These are phyloP conservation scores for Pseudocheirus occidentalis DNA, from an alignment of 2,797 vertebrate genomes.

Conservation along the genomic window DNA sequence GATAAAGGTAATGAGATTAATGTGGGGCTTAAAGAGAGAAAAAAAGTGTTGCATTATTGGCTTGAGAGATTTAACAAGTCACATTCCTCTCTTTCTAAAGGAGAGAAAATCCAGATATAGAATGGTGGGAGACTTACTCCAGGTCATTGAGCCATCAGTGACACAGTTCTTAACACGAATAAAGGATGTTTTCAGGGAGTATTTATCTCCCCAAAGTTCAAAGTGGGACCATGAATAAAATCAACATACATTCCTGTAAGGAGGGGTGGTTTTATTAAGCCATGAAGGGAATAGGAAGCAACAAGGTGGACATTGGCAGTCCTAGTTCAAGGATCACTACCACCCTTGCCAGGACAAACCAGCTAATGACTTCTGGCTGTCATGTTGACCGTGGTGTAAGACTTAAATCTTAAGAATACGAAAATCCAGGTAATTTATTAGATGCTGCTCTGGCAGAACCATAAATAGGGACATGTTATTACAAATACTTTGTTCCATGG, in stretches of 20 bases:
- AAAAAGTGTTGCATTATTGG: conserved; percentile 37
- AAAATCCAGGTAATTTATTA: background rate
- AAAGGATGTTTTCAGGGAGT: background rate
- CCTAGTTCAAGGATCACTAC: background rate
- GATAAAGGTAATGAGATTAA: conserved; percentile 13
- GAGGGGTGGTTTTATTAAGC: background rate
- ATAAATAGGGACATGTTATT: background rate
- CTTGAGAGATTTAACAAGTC: conserved; percentile 28
- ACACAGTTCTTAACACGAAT: background rate
- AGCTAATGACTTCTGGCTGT: background rate
- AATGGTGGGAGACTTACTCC: background rate
- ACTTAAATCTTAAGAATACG: background rate
- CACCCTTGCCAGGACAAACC: conserved; percentile 12
- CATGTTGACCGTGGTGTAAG: background rate
- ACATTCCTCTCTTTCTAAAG: conserved; percentile 31
- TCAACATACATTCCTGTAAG: background rate
- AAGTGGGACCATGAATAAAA: background rate
- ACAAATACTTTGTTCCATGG: background rate
- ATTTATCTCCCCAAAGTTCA: background rate
- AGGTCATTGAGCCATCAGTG: background rate
- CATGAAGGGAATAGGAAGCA: background rate
- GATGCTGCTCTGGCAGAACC: background rate
- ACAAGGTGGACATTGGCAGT: background rate
- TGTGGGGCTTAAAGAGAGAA: background rate
- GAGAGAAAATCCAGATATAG: background rate